Conservation (phyloP, 1,140 invertebrate genomes). For the Aplysia californica region DNA sequence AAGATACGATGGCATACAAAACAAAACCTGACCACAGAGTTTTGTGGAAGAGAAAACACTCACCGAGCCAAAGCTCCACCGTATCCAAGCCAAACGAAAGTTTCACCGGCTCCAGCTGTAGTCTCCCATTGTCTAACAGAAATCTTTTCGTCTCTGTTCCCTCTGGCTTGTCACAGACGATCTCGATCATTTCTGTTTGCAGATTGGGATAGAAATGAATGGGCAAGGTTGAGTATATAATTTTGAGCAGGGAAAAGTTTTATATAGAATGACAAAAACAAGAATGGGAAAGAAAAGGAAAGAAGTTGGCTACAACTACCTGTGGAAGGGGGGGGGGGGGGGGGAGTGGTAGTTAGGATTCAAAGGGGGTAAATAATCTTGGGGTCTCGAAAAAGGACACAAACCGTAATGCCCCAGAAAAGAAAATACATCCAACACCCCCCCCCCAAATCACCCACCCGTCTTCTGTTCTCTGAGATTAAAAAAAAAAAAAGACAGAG, state of each 20-base stretch:
- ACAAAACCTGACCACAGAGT: conserved; percentile 45
- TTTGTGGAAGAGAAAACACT: neutral
- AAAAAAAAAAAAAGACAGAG: too few relatives aligned
- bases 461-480: too few relatives aligned
- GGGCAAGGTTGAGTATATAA: neutral
- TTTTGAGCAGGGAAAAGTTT: neutral
- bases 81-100: conserved; percentile 51
- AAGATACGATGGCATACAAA: too few relatives aligned
- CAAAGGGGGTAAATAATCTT: neutral
- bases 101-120: conserved; percentile 52
- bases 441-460: too few relatives aligned
- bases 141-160: conserved; percentile 47
- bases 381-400: neutral
- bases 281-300: neutral
- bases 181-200: conserved; percentile 43
- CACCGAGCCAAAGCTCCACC: conserved; percentile 58
- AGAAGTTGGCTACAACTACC: neutral
- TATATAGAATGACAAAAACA: neutral
- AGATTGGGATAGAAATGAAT: neutral
- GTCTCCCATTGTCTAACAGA: conserved; percentile 55
- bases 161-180: conserved; percentile 43
- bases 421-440: too few relatives aligned
- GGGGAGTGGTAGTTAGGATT: neutral
- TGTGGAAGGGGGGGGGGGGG: neutral
- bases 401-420: too few relatives aligned